Percentiles rank a stretch among this genome's conserved stretches.
Evolutionary conservation across 2,888 invertebrate genomes (phyloP).

Genomic region (Mesorhabditis spiculigera): DNA sequence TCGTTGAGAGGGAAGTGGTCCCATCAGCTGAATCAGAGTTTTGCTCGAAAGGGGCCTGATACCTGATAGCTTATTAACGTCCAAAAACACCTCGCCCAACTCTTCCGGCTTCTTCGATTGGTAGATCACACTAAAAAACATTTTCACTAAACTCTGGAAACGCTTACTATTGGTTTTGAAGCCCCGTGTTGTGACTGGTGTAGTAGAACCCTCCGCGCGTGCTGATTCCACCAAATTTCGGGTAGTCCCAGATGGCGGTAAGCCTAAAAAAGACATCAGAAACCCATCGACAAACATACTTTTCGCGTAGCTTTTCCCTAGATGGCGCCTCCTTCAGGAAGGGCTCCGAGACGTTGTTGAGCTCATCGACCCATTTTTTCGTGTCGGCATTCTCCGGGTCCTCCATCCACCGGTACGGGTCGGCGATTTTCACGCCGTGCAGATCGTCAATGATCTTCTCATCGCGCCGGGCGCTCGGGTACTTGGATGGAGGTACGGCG

Average conservation of each 20-base stretch:
- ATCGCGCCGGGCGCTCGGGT: conserved; percentile 78
- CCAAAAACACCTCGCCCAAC: conserved; percentile 77
- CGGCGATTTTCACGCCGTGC: conserved; percentile 66
- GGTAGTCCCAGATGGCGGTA: conserved; percentile 89
- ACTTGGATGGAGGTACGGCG: conserved; percentile 59
- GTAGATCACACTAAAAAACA: conserved; percentile 75
- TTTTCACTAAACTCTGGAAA: background rate
- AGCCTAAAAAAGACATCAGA: conserved; percentile 63
- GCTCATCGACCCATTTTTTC: conserved; percentile 80
- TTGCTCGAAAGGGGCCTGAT: background rate
- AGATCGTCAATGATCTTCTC: conserved; percentile 76
- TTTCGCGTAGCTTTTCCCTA: conserved; percentile 72
- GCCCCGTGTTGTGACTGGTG: conserved; percentile 85
- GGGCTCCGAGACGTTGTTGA: conserved; percentile 82
- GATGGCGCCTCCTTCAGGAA: conserved; percentile 76
- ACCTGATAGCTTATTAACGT: conserved; percentile 84
- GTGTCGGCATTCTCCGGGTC: conserved; percentile 90
- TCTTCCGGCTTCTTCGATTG: conserved; percentile 76
- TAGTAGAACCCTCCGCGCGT: conserved; percentile 81
- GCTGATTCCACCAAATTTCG: conserved; percentile 85
- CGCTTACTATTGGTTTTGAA: conserved; percentile 86
- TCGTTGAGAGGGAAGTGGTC: conserved; percentile 49
- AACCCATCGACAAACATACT: conserved; percentile 46
- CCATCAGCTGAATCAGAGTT: conserved; percentile 55
- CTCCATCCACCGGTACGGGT: conserved; percentile 74